Percentiles rank a stretch among this genome's conserved stretches.
Conservation (phyloP, 2,888 invertebrate species). For the Urechis unicinctus region DNA sequence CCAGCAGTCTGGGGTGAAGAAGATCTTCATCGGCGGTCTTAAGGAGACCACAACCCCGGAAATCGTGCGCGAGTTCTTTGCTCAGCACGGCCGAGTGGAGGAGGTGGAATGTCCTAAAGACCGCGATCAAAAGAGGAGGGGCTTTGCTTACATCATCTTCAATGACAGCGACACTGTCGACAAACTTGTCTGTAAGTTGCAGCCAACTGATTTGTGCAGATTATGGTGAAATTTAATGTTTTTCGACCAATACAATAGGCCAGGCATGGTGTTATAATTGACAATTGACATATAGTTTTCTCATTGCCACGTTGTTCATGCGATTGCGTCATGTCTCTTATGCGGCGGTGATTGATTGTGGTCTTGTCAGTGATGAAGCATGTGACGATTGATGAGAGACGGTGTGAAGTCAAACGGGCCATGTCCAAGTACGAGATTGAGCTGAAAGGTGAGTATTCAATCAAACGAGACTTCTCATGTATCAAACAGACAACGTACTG, state of each 20-base stretch:
- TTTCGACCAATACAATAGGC: not conserved
- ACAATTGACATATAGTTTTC: not conserved
- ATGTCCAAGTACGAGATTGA: conserved; percentile 77
- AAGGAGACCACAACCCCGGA: conserved; percentile 88
- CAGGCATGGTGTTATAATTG: too few relatives aligned
- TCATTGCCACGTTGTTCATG: not conserved
- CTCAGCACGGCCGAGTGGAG: conserved; percentile 86
- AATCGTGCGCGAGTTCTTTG: conserved; percentile 83
- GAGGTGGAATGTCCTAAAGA: conserved; percentile 18
- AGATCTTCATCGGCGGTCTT: conserved; percentile 86
- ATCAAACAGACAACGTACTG: too few relatives aligned
- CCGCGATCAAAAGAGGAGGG: conserved; percentile 16
- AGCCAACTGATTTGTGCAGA: too few relatives aligned
- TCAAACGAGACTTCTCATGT: too few relatives aligned
- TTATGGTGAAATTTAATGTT: conserved; percentile 8
- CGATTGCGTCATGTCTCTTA: too few relatives aligned
- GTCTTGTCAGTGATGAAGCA: not conserved
- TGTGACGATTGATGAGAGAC: conserved; percentile 65
- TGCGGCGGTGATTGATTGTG: not conserved
- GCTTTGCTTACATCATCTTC: conserved; percentile 79
- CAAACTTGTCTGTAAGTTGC: conserved; percentile 67
- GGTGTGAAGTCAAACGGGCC: conserved; percentile 88
- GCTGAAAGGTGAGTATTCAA: not conserved
- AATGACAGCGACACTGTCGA: conserved; percentile 94
- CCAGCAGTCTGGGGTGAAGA: conserved; percentile 46